Evolutionary conservation across 2,797 vertebrate genomes (phyloP).

Genomic region (Myioborus miniatus): DNA sequence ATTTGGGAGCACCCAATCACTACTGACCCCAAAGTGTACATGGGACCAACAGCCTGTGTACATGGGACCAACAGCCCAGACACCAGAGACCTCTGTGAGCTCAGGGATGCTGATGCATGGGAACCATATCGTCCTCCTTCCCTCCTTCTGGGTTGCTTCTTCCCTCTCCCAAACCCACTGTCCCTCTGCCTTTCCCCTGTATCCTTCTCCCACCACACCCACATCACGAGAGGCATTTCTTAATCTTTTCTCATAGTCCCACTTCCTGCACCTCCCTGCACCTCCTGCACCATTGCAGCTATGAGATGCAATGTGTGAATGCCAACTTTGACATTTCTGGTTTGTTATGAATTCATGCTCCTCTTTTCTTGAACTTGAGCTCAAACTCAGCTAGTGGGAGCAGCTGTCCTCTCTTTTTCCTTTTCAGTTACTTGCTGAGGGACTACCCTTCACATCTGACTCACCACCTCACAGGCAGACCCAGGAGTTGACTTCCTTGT

Average conservation of each 20-base stretch:
- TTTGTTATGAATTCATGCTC: background rate
- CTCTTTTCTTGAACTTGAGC: background rate
- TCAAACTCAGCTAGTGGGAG: background rate
- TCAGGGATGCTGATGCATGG: background rate
- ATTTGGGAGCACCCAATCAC: background rate
- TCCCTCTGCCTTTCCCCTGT: background rate
- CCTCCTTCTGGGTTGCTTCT: background rate
- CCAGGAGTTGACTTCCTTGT: conserved; percentile 23
- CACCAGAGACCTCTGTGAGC: background rate
- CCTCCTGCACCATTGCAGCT: background rate
- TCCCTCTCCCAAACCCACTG: background rate
- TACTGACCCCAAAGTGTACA: background rate
- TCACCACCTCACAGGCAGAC: background rate
- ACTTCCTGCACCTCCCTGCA: background rate
- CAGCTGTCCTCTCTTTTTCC: background rate
- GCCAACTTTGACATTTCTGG: background rate
- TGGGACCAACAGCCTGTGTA: background rate
- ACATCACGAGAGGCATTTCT: background rate
- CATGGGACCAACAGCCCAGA: background rate
- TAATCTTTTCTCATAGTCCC: background rate
- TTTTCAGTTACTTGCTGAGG: conserved; percentile 27
- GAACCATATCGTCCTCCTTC: background rate
- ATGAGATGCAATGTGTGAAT: background rate
- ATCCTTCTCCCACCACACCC: background rate
- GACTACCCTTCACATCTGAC: conserved; percentile 23